These are phyloP conservation scores for Drosophila prosaltans DNA, from an alignment of 1,140 invertebrate species.

Conservation along the genomic window DNA sequence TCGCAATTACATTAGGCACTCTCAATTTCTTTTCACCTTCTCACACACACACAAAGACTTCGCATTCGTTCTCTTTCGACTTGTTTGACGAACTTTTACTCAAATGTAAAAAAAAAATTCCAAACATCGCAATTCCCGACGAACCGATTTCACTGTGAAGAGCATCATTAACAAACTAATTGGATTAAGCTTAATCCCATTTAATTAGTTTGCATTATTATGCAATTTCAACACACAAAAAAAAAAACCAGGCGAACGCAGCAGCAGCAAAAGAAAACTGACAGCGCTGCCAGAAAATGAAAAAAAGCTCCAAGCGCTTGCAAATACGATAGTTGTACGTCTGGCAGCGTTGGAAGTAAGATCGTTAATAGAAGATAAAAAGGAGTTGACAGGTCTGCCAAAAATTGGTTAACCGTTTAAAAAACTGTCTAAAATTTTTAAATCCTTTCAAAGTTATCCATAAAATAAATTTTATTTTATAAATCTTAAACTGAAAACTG, in stretches of 20 bases:
- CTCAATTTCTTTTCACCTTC: too few species aligned
- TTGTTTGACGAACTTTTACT: background rate
- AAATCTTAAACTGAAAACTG: background rate
- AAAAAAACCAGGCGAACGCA: background rate
- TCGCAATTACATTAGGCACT: background rate
- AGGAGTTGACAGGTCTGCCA: background rate
- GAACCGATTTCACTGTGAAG: background rate
- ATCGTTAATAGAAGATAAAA: background rate
- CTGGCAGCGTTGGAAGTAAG: background rate
- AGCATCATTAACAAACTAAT: background rate
- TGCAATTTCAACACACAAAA: background rate
- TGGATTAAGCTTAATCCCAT: background rate
- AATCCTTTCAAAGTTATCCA: too few species aligned
- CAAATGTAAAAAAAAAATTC: too few species aligned
- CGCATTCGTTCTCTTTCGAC: background rate
- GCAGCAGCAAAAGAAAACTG: background rate
- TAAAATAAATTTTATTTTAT: background rate
- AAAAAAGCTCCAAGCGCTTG: background rate
- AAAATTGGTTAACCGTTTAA: background rate
- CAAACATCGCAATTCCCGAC: background rate
- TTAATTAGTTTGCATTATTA: background rate
- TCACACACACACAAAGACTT: background rate
- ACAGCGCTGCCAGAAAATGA: background rate
- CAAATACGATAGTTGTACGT: background rate
- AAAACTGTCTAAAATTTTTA: background rate